Conservation (phyloP, 2,888 invertebrate species). For the Fabriciana adippe region DNA sequence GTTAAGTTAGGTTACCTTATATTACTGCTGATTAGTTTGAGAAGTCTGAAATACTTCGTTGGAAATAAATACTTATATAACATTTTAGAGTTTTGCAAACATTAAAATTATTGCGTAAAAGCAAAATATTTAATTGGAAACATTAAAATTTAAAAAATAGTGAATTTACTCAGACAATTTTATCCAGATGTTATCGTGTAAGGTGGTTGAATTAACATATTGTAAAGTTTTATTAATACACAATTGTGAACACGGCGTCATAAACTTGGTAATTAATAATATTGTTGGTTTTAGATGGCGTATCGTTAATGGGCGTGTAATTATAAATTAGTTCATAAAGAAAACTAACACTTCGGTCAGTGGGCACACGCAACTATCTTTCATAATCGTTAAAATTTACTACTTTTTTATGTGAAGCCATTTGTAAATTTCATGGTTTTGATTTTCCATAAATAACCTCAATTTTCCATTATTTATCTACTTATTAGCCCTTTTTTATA, state of each 20-base stretch:
- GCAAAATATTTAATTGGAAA: background rate
- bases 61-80: no score
- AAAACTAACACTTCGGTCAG: slow-evolving; percentile 58
- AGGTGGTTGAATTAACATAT: slow-evolving; percentile 59
- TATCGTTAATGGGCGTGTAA: slow-evolving; percentile 63
- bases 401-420: slow-evolving; percentile 3
- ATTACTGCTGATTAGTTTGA: no score
- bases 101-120: no score
- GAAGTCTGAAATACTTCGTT: no score
- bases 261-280: slow-evolving; percentile 78
- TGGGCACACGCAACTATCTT: slow-evolving; percentile 48
- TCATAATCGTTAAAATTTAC: slow-evolving; percentile 26
- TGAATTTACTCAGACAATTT: slow-evolving; percentile 1
- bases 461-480: background rate
- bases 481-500: background rate
- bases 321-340: slow-evolving; percentile 75
- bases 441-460: no score
- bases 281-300: slow-evolving; percentile 75
- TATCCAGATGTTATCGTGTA: slow-evolving; percentile 21
- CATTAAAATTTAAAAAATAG: background rate
- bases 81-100: no score
- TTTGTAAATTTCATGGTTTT: background rate
- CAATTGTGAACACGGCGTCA: slow-evolving; percentile 62
- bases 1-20: no score
- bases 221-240: slow-evolving; percentile 64